Evolutionary conservation across 2,113 vertebrate genomes (phyloP), one percentile per base, ranked within the genome.

Genomic region (Gallinago paraguaiae): DNA sequence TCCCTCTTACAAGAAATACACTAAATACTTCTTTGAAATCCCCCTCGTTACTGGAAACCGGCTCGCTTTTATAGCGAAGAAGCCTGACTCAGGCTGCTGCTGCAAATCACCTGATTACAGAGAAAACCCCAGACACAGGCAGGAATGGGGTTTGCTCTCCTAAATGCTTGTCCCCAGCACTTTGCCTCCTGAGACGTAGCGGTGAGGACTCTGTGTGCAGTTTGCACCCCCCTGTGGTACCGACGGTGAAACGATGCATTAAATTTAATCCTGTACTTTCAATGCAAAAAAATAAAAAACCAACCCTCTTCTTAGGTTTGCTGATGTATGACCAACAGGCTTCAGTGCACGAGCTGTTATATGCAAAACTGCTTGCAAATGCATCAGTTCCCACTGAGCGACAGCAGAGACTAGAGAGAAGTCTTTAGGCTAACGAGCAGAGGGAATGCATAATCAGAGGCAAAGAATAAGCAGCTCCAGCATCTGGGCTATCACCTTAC

Each of bases 151-250:
- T 28, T 6, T 19, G 60, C 63, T 61, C 28, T 28, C n/a, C 27
- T 16, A 59, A 87, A 72, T 13, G 59, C 39, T 19, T 18, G 27
- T 43, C n/a, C 19, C 4, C 17, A 54, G 31, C 59, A 8, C 53
- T 37, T 17, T 17, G 54, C 35, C 63, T 80, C 20, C 48, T 0
- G 8, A 59, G 63, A 43, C 43, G 7, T 16, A 23, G 48, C 2
- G 0, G 5, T 12, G 48, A 67, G 46, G 30, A 33, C 46, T 37
- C 8, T 1, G 11, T 23, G 70, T 33, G 91, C 78, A 37, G 67
- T 4, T 86, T 6, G 84, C 93, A 80, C 78, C 90, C 91, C 74
- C 78, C 74, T 67, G 93, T 57, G 93, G 94, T 72, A 6, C 53
- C 9, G 61, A 15, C 2, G 0, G 27, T 60, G 39, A 68, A 86